Evolutionary conservation across 2,113 vertebrate genomes (phyloP).

Genomic region (Trachemys scripta): DNA sequence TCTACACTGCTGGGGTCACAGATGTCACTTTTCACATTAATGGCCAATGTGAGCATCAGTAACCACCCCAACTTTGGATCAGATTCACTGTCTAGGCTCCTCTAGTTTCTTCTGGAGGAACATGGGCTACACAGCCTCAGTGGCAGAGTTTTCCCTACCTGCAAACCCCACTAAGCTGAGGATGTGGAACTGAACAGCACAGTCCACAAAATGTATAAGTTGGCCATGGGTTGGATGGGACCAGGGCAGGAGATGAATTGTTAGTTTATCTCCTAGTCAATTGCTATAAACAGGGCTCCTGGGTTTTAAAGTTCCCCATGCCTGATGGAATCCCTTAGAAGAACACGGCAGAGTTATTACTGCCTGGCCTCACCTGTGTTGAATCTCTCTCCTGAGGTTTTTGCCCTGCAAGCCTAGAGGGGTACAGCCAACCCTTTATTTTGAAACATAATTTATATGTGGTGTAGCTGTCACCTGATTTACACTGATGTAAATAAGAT

Average conservation of each 20-base stretch:
- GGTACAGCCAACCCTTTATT: background rate
- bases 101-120: background rate
- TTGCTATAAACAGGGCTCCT: background rate
- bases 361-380: background rate
- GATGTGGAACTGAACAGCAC: background rate
- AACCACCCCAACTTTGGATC: background rate
- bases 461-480: background rate
- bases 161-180: background rate
- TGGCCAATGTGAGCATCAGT: background rate
- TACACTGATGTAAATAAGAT: background rate
- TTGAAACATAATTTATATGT: background rate
- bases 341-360: background rate
- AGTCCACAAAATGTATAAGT: background rate
- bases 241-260: background rate
- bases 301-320: background rate
- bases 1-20: background rate
- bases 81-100: background rate
- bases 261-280: background rate
- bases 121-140: background rate
- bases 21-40: background rate
- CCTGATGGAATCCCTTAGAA: fast-evolving
- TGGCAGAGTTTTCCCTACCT: background rate
- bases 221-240: background rate
- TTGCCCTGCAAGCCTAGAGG: background rate
- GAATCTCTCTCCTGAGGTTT: background rate